Evolutionary conservation across 1,140 invertebrate genomes (phyloP).

Genomic region (Bombus sibiricus): DNA sequence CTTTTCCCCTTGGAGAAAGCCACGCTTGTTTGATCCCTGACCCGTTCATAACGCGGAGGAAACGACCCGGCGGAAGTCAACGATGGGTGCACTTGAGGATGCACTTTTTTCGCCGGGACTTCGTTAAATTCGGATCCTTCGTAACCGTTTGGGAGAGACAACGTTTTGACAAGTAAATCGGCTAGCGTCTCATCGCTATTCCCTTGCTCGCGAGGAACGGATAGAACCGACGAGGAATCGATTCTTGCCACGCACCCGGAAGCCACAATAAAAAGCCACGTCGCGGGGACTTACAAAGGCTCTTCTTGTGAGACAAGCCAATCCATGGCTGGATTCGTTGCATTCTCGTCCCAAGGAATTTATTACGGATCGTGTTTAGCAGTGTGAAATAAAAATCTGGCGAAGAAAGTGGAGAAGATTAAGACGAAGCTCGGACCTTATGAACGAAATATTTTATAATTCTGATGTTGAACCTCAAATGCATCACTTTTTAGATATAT

Average conservation of each 20-base stretch:
- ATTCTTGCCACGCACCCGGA: conserved; percentile 51
- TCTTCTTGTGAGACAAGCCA: neutral
- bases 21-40: conserved; percentile 66
- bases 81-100: conserved; percentile 10
- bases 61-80: conserved; percentile 43
- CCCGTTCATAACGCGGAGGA: conserved; percentile 63
- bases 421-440: no score
- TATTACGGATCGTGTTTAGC: neutral
- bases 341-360: neutral
- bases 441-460: no score
- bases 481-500: no score
- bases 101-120: conserved; percentile 10
- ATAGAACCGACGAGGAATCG: conserved; percentile 10
- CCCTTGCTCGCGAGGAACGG: no score
- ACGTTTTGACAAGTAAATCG: conserved; percentile 1
- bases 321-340: conserved; percentile 13
- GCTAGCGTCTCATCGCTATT: no score
- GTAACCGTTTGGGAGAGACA: neutral
- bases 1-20: conserved; percentile 18
- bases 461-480: no score
- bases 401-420: no score
- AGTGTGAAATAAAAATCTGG: neutral
- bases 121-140: conserved; percentile 25
- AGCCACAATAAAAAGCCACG: conserved; percentile 47
- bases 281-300: neutral